A percentile compares a stretch with the other conserved stretches of the same genome.
These are phyloP conservation scores for Gallinago undulata DNA, from an alignment of 2,113 vertebrate genomes.

Conservation along the genomic window DNA sequence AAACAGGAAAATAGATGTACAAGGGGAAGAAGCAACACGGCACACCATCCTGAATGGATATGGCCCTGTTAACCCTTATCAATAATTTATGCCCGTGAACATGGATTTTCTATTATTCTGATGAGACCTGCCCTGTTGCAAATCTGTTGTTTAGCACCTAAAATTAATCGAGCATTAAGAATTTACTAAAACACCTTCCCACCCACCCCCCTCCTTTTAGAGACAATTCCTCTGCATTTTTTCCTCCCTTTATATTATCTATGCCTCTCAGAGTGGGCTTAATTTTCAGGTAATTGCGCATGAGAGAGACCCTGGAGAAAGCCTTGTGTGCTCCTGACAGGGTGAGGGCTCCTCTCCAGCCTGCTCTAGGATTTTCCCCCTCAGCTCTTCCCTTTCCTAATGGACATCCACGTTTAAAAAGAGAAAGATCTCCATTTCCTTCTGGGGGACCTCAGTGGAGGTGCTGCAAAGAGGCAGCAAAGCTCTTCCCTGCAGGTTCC, in stretches of 20 bases:
- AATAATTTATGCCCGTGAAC: not conserved
- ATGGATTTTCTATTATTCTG: slow-evolving; percentile 35
- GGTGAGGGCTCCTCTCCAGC: not conserved
- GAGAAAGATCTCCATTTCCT: not conserved
- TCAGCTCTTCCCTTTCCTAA: not conserved
- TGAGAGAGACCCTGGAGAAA: not conserved
- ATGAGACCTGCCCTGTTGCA: not conserved
- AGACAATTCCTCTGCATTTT: not conserved
- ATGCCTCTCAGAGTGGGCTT: not conserved
- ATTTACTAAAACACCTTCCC: not conserved
- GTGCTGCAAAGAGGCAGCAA: not conserved
- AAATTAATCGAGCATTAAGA: not conserved
- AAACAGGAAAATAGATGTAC: not conserved
- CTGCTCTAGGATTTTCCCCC: not conserved
- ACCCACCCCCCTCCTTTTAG: not conserved
- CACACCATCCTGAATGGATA: not conserved
- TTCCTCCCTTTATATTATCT: not conserved
- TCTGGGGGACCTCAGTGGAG: not conserved
- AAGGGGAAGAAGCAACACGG: not conserved
- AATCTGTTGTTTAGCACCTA: not conserved
- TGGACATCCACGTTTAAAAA: not conserved
- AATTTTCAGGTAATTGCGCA: not conserved
- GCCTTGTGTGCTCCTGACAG: not conserved
- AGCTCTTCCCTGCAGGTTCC: not conserved
- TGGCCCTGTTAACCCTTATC: not conserved